Conservation (phyloP, 2,113 vertebrate genomes). For the Dicentrarchus labrax region DNA sequence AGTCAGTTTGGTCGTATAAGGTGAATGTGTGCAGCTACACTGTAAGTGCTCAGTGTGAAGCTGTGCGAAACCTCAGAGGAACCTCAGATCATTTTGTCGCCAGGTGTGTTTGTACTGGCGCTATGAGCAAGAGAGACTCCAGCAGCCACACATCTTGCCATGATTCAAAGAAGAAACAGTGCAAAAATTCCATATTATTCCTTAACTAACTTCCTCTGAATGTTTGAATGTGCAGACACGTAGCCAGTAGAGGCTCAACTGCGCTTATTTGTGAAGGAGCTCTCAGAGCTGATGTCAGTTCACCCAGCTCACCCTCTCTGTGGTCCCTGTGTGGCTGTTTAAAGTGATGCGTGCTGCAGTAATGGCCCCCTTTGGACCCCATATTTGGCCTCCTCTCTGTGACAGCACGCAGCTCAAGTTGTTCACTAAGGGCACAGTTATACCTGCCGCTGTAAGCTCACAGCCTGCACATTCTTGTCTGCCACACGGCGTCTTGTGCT, state of each 20-base stretch:
- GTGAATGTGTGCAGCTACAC: neutral
- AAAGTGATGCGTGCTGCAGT: slow-evolving; percentile 57
- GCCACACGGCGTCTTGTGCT: neutral
- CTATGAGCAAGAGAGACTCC: neutral
- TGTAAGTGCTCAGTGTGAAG: neutral
- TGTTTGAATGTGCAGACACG: slow-evolving; percentile 26
- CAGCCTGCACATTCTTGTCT: slow-evolving; percentile 38
- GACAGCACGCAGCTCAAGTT: slow-evolving; percentile 40
- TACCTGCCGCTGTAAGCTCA: slow-evolving; percentile 23
- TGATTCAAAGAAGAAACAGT: neutral
- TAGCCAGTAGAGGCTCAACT: slow-evolving; percentile 17
- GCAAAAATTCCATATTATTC: slow-evolving; percentile 7
- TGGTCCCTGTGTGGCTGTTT: slow-evolving; percentile 49
- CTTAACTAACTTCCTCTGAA: slow-evolving; percentile 9
- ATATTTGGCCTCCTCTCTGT: slow-evolving; percentile 54
- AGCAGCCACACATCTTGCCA: neutral
- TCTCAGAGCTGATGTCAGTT: slow-evolving; percentile 26
- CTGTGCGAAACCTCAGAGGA: neutral
- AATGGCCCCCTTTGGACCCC: slow-evolving; percentile 49
- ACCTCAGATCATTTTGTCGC: neutral
- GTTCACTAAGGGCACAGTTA: slow-evolving; percentile 13
- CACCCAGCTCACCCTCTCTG: slow-evolving; percentile 43
- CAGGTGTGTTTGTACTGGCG: slow-evolving; percentile 8
- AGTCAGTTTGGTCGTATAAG: slow-evolving; percentile 18
- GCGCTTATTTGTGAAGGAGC: slow-evolving; percentile 30